Evolutionary conservation across 2,888 invertebrate genomes (phyloP).

Genomic region (Polyommatus icarus): DNA sequence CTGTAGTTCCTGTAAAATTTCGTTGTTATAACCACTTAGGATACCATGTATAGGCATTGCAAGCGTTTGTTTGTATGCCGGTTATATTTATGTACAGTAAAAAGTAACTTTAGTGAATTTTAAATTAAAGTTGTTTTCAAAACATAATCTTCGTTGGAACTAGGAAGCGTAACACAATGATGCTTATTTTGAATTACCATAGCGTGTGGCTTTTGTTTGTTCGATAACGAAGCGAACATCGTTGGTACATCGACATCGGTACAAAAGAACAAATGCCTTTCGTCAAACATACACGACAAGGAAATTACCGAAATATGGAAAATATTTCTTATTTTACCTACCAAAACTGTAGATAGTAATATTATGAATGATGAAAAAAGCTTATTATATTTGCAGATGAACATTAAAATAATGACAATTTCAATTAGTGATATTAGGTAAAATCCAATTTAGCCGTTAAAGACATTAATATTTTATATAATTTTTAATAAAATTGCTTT

Average conservation of each 20-base stretch:
- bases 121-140: background rate
- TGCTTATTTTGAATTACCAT: background rate
- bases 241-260: background rate
- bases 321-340: background rate
- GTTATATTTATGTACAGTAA: background rate
- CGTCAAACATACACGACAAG: background rate
- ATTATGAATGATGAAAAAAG: slow-evolving; percentile 8
- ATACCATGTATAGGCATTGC: background rate
- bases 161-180: background rate
- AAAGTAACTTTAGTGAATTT: background rate
- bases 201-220: background rate
- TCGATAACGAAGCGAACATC: background rate
- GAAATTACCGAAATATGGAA: background rate
- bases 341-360: background rate
- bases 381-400: background rate
- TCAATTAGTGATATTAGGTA: background rate
- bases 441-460: background rate
- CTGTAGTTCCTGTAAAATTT: slow-evolving; percentile 86
- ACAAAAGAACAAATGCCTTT: background rate
- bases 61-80: background rate
- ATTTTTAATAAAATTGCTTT: background rate
- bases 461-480: background rate
- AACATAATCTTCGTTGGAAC: background rate
- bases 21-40: background rate
- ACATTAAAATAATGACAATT: background rate